Percentiles rank a stretch among this genome's conserved stretches.
phyloP scores from a whole-genome alignment of 1,140 invertebrate species.

The Orchesella cincta region DNA sequence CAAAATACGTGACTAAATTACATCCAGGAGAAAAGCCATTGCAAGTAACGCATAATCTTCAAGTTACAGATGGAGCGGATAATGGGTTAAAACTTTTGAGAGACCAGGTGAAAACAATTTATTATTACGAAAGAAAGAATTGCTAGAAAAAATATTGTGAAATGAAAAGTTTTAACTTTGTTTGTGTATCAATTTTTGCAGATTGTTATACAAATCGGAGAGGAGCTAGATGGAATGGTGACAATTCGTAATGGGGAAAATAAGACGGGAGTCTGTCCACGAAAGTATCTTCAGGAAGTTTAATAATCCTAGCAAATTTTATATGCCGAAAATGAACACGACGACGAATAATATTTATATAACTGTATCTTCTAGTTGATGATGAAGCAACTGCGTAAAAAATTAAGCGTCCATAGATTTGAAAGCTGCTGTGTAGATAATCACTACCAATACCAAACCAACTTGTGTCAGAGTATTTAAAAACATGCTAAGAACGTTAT shows the following conservation, averaged over 20 bases:
- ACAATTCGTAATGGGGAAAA: slow-evolving; percentile 87
- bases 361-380: too few relatives aligned
- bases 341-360: too few relatives aligned
- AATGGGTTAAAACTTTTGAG: slow-evolving; percentile 65
- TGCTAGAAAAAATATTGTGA: neutral
- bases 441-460: too few relatives aligned
- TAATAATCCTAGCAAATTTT: too few relatives aligned
- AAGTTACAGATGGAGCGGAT: slow-evolving; percentile 65
- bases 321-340: too few relatives aligned
- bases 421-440: too few relatives aligned
- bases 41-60: slow-evolving; percentile 75
- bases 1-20: slow-evolving; percentile 87
- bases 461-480: too few relatives aligned
- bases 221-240: slow-evolving; percentile 87
- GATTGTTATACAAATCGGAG: slow-evolving; percentile 74
- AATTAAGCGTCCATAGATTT: too few relatives aligned
- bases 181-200: too few relatives aligned
- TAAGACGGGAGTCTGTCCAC: slow-evolving; percentile 67
- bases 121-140: neutral
- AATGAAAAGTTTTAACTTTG: too few relatives aligned
- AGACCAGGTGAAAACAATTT: slow-evolving; percentile 64
- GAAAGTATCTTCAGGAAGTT: slow-evolving; percentile 61
- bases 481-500: too few relatives aligned
- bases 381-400: too few relatives aligned
- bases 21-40: slow-evolving; percentile 84